Evolutionary conservation across 92 coral and sea anemone genomes (phyloP), one percentile per base, ranked within the genome.

Genomic region (Chrysogorgia sp.): DNA sequence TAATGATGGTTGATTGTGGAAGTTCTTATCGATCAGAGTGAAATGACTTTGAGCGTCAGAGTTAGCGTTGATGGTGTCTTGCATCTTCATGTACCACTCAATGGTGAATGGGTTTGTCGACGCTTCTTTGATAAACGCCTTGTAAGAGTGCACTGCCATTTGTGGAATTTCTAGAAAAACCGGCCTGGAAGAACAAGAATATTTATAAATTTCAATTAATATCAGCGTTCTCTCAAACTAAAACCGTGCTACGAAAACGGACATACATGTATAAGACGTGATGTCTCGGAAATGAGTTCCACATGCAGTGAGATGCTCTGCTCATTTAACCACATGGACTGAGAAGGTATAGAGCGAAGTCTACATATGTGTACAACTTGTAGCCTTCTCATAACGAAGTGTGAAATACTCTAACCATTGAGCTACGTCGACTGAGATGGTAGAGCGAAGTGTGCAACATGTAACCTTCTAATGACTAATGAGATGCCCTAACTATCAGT

Each of bases 51-150:
- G 96, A 59, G 92, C 74, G 25, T 96, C 94, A 79, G 90, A 92
- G 83, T 96, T 96, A 50, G 90, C 81, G 40, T 96, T 96, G 57
- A 96, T 90, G 65, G 92, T 91, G 69, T 96, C 97, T 22, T 92
- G 90, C 99, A 91, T 96, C 80, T 96, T 96, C 99, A 96, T 96
- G 82, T 96, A 96, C 99, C 99, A 96, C 45, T 92, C 99, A 14
- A 96, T 96, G 20, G 99, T 96, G 67, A 96, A 96, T 10, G 99
- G 99, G 67, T 90, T 96, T 0, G 91, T 96, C 0, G 99, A 96
- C 2, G 99, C 99, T 40, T 96, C 90, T 80, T 96, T 96, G 25
- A 96, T 94, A 60, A 96, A 72, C 9, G 64, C 34, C 34, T 72
- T 72, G 50, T 72, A 34, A 10, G 79, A 72, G 35, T 55, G 79